These are phyloP conservation scores for Luehdorfia chinensis DNA, from an alignment of 1,140 invertebrate species.

Conservation along the genomic window DNA sequence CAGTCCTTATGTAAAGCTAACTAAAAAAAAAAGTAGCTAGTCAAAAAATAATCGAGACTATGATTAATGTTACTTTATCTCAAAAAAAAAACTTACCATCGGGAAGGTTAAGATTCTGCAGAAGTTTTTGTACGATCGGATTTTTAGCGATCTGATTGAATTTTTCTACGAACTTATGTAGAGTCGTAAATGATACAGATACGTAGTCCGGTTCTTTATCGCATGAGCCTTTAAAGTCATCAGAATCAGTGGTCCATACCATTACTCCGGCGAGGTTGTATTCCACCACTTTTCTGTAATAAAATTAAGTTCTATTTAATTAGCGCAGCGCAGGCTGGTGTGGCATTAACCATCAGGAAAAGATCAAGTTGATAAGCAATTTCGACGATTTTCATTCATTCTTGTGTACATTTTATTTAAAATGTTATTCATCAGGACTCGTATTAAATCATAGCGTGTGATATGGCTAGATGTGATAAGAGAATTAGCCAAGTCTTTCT, in stretches of 20 bases:
- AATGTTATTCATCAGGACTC: too few relatives aligned
- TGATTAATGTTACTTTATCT: too few relatives aligned
- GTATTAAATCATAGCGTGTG: too few relatives aligned
- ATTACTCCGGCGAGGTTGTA: conserved; percentile 18
- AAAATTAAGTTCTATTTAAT: background rate
- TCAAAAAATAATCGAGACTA: too few relatives aligned
- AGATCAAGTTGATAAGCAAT: too few relatives aligned
- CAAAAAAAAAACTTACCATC: conserved; percentile 6
- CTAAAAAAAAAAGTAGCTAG: too few relatives aligned
- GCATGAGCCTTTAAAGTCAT: conserved; percentile 21
- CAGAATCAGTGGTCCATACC: conserved; percentile 17
- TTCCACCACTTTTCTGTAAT: conserved; percentile 17
- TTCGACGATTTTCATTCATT: too few relatives aligned
- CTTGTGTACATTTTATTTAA: too few relatives aligned
- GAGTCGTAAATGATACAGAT: background rate
- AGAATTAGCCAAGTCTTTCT: too few relatives aligned
- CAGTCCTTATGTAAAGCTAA: too few relatives aligned
- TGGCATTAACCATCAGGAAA: too few relatives aligned
- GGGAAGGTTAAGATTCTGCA: conserved; percentile 5
- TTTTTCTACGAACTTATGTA: conserved; percentile 7
- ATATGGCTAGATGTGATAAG: too few relatives aligned
- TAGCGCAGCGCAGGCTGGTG: background rate
- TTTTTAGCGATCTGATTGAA: conserved; percentile 5
- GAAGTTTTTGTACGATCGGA: conserved; percentile 1
- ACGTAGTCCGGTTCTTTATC: conserved; percentile 15